These are phyloP conservation scores for Catharus ustulatus DNA, from an alignment of 2,797 vertebrate species.

Conservation along the genomic window DNA sequence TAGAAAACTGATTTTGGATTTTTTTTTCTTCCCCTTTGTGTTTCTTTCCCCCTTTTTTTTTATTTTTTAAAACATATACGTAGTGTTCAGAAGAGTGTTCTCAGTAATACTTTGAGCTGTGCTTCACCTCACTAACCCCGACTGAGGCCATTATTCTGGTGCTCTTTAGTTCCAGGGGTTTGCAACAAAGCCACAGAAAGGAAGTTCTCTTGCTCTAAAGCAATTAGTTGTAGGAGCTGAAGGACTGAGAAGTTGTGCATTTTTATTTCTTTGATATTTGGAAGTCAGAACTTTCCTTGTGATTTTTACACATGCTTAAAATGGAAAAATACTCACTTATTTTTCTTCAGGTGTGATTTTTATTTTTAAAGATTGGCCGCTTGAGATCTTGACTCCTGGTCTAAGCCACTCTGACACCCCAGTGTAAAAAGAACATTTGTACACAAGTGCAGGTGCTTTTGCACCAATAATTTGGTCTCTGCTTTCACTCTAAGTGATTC, in stretches of 20 bases:
- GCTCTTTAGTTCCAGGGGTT: constrained; percentile 50
- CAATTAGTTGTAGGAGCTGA: constrained; percentile 52
- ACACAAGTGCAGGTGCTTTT: neutral
- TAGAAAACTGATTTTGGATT: constrained; percentile 19
- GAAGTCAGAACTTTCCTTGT: constrained; percentile 24
- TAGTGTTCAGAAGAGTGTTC: constrained; percentile 52
- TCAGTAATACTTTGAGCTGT: constrained; percentile 27
- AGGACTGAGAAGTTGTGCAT: constrained; percentile 27
- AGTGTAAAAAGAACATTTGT: neutral
- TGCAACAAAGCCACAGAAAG: constrained; percentile 54
- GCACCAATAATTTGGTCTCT: neutral
- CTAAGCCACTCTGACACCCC: neutral
- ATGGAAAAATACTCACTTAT: neutral
- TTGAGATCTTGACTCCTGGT: neutral
- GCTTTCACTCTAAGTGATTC: neutral
- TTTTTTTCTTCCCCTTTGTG: constrained; percentile 11
- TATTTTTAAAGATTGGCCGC: neutral
- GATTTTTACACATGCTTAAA: neutral
- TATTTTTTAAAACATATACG: constrained; percentile 24
- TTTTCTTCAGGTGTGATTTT: neutral
- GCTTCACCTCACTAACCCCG: constrained; percentile 55
- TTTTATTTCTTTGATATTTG: constrained; percentile 34
- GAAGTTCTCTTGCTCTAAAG: constrained; percentile 52
- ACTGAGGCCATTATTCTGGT: constrained; percentile 61
- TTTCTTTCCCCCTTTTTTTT: neutral